Evolutionary conservation across 2,888 invertebrate genomes (phyloP).

Genomic region (Lepidonotus clava): DNA sequence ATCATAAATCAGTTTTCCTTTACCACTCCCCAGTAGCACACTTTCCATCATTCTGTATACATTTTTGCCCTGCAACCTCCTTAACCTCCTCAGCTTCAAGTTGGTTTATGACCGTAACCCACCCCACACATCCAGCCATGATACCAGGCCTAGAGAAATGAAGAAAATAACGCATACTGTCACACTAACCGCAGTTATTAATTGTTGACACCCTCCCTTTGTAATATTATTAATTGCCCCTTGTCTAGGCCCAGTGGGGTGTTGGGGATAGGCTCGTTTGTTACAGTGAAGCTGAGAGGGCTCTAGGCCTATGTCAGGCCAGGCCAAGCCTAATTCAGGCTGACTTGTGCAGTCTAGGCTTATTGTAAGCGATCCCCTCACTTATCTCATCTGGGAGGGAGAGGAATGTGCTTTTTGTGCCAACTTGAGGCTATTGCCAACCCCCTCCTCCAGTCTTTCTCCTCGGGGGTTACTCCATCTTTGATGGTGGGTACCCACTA

Average conservation of each 20-base stretch:
- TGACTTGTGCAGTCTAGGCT: too few species aligned
- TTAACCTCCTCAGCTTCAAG: too few species aligned
- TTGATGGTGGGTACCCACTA: too few species aligned
- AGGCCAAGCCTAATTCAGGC: not conserved
- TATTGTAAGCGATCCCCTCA: conserved; percentile 29
- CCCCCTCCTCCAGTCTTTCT: not conserved
- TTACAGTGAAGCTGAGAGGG: not conserved
- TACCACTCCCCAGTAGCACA: too few species aligned
- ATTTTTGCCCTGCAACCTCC: too few species aligned
- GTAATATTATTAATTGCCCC: conserved; percentile 10
- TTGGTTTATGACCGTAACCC: too few species aligned
- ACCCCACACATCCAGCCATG: not conserved
- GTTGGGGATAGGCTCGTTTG: not conserved
- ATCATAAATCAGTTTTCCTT: too few species aligned
- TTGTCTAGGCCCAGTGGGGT: not conserved
- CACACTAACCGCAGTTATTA: not conserved
- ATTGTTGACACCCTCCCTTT: not conserved
- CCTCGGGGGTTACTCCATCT: too few species aligned
- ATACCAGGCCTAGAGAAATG: not conserved
- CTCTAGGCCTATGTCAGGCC: not conserved
- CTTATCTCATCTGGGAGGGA: conserved; percentile 18
- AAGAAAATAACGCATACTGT: not conserved
- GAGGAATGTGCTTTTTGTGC: conserved; percentile 19
- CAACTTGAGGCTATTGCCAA: conserved; percentile 10
- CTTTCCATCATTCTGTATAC: too few species aligned